These are phyloP conservation scores for Gobio occitaniae DNA, from an alignment of 2,797 vertebrate genomes.

Conservation along the genomic window DNA sequence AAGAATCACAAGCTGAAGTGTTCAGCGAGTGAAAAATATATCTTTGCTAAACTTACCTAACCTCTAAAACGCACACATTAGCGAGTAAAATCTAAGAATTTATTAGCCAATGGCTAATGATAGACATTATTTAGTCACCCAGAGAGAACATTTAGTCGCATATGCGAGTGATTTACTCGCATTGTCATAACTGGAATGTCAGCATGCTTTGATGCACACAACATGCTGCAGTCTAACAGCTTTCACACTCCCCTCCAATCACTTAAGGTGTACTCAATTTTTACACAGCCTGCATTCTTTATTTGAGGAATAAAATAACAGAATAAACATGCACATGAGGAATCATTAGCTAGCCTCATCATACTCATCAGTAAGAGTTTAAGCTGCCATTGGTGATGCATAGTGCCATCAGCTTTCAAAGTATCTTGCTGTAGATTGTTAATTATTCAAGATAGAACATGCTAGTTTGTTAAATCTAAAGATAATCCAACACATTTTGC, in stretches of 20 bases:
- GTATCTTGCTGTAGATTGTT: neutral
- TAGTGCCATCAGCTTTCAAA: neutral
- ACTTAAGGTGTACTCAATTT: neutral
- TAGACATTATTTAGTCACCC: too few relatives aligned
- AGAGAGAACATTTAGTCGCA: too few relatives aligned
- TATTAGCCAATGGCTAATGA: too few relatives aligned
- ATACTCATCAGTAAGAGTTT: slow-evolving; percentile 16
- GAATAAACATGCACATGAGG: neutral
- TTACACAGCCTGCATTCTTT: neutral
- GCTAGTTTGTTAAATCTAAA: neutral
- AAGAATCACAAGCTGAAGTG: too few relatives aligned
- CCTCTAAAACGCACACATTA: too few relatives aligned
- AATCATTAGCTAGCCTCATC: neutral
- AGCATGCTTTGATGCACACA: too few relatives aligned
- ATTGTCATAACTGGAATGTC: too few relatives aligned
- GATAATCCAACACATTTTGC: slow-evolving; percentile 28
- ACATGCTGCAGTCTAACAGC: neutral
- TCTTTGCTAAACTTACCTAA: too few relatives aligned
- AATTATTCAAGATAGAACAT: neutral
- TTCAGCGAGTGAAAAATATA: too few relatives aligned
- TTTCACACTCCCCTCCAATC: neutral
- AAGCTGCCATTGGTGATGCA: slow-evolving; percentile 12
- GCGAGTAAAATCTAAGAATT: too few relatives aligned
- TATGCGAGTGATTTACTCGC: too few relatives aligned
- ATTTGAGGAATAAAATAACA: neutral